Conservation (phyloP, 2,888 invertebrate genomes). For the Horisme vitalbata region DNA sequence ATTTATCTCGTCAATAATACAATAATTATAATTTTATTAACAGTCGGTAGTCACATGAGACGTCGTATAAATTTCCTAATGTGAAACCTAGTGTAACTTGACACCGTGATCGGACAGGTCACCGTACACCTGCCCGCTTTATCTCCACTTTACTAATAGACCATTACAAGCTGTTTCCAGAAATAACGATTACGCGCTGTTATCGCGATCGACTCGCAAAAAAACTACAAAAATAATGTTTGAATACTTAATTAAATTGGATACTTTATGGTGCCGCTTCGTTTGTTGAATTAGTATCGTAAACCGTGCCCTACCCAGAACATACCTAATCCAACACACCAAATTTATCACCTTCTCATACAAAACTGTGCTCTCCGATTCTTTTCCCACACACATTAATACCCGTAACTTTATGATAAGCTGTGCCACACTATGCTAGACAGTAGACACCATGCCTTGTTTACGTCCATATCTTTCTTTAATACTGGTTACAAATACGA, state of each 20-base stretch:
- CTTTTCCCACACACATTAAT: conserved; percentile 1
- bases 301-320: conserved; percentile 5
- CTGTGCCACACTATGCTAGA: background rate
- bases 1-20: conserved; percentile 77
- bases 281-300: conserved; percentile 12
- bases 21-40: conserved; percentile 81
- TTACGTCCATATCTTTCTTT: no score
- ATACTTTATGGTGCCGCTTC: conserved; percentile 22
- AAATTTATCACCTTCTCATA: conserved; percentile 3
- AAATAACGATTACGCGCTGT: conserved; percentile 52
- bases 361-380: background rate
- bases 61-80: conserved; percentile 81
- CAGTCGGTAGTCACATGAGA: conserved; percentile 76
- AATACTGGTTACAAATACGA: no score
- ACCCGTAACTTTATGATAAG: background rate
- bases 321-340: background rate
- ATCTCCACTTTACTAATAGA: conserved; percentile 68
- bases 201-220: conserved; percentile 26
- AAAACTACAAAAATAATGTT: conserved; percentile 23
- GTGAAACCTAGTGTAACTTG: conserved; percentile 79
- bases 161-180: conserved; percentile 58
- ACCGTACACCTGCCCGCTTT: conserved; percentile 66
- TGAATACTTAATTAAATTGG: conserved; percentile 30
- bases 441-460: no score
- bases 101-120: conserved; percentile 68